These are phyloP conservation scores for Platynereis dumerilii DNA, from an alignment of 2,888 invertebrate genomes.

Conservation along the genomic window DNA sequence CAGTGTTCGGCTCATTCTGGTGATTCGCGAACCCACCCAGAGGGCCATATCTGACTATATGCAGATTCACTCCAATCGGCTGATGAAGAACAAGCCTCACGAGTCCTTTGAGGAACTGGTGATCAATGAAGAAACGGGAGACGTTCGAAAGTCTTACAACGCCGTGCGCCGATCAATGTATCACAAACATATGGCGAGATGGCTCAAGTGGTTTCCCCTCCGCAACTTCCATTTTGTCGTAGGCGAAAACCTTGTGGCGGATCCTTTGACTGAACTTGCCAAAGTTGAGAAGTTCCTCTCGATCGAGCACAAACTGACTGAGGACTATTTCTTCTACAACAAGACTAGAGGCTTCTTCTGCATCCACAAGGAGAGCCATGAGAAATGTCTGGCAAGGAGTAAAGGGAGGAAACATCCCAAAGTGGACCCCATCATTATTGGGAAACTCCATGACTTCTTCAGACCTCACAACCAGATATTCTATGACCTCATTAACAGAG, in stretches of 20 bases:
- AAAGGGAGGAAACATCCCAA: conserved; percentile 86
- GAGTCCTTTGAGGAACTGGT: conserved; percentile 49
- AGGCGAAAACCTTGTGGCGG: conserved; percentile 57
- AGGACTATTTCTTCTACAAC: conserved; percentile 93
- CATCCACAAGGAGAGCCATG: conserved; percentile 68
- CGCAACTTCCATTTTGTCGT: conserved; percentile 94
- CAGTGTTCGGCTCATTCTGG: conserved; percentile 84
- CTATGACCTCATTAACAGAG: conserved; percentile 86
- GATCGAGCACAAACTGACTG: conserved; percentile 48
- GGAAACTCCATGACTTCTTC: conserved; percentile 51
- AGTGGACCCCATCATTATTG: conserved; percentile 74
- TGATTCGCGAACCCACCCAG: conserved; percentile 94
- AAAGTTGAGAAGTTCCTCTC: conserved; percentile 59
- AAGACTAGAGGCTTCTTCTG: conserved; percentile 96
- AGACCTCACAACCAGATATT: conserved; percentile 52
- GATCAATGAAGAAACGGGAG: conserved; percentile 56
- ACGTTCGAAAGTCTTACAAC: conserved; percentile 63
- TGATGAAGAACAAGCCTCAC: conserved; percentile 26
- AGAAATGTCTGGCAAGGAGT: conserved; percentile 88
- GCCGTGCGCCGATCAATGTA: conserved; percentile 64
- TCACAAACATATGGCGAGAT: conserved; percentile 79
- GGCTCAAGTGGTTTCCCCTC: conserved; percentile 91
- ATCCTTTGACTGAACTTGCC: conserved; percentile 55
- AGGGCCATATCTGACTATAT: conserved; percentile 97
- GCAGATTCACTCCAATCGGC: conserved; percentile 76